A percentile compares a stretch with the other conserved stretches of the same genome.
These are phyloP conservation scores for Cydia fagiglandana DNA, from an alignment of 1,140 invertebrate species.

Conservation along the genomic window DNA sequence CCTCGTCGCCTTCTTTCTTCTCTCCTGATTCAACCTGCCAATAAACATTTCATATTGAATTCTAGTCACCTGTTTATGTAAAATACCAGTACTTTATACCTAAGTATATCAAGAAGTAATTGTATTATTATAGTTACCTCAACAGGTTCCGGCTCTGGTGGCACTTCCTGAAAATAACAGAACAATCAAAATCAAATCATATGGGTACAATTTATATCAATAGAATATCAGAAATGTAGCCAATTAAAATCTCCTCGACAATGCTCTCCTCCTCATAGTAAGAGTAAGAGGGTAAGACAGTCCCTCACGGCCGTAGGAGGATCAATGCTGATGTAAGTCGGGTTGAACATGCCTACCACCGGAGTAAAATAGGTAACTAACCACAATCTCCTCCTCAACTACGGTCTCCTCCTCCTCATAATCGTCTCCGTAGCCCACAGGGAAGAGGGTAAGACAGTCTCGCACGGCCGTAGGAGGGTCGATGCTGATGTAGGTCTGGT, in stretches of 20 bases:
- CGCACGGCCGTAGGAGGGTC: not conserved
- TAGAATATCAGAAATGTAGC: not conserved
- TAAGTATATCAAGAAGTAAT: too few relatives aligned
- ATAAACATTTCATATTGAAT: constrained; percentile 22
- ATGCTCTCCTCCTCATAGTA: not conserved
- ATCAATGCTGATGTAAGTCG: too few relatives aligned
- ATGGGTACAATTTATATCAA: too few relatives aligned
- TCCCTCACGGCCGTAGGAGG: too few relatives aligned
- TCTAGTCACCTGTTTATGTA: too few relatives aligned
- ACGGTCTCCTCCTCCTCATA: not conserved
- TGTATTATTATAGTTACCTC: not conserved
- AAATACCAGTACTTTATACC: too few relatives aligned
- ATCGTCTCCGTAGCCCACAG: not conserved
- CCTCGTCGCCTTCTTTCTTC: constrained; percentile 27
- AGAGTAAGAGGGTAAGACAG: too few relatives aligned
- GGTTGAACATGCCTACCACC: too few relatives aligned
- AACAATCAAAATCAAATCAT: not conserved
- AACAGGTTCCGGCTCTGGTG: not conserved
- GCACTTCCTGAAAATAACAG: not conserved
- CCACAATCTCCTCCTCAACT: not conserved
- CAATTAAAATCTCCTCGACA: not conserved
- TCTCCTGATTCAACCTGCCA: not conserved
- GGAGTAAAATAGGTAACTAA: not conserved
- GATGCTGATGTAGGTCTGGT: constrained; percentile 56
- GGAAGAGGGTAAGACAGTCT: not conserved